Evolutionary conservation across 2,797 vertebrate species (phyloP).

Genomic region (Holocentrus rufus): DNA sequence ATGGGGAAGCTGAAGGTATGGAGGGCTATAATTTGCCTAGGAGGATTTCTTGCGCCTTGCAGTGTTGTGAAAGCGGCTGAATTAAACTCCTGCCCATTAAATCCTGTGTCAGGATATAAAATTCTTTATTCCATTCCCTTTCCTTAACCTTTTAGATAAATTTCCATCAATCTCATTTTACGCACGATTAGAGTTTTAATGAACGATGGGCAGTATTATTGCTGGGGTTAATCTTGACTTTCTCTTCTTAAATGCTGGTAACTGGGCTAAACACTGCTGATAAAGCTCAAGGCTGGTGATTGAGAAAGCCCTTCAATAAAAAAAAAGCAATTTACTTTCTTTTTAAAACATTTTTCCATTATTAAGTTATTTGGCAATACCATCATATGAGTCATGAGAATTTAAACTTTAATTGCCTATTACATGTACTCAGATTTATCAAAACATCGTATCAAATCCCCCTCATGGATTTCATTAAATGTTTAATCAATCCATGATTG

Average conservation of each 20-base stretch:
- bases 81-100: constrained; percentile 96
- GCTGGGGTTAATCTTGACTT: constrained; percentile 88
- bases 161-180: constrained; percentile 97
- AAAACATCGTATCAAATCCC: constrained; percentile 54
- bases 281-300: constrained; percentile 86
- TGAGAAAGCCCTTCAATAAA: constrained; percentile 75
- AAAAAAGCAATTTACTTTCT: constrained; percentile 83
- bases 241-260: constrained; percentile 79
- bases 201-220: constrained; percentile 90
- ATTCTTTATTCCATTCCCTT: constrained; percentile 88
- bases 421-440: constrained; percentile 58
- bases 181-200: constrained; percentile 97
- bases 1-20: constrained; percentile 39
- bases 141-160: constrained; percentile 89
- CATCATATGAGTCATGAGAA: constrained; percentile 53
- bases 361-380: constrained; percentile 70
- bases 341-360: constrained; percentile 67
- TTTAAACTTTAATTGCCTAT: constrained; percentile 69
- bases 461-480: constrained; percentile 67
- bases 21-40: constrained; percentile 80
- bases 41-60: constrained; percentile 85
- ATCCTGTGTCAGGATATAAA: constrained; percentile 88
- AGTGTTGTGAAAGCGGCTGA: constrained; percentile 87
- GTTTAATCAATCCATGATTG: constrained; percentile 66
- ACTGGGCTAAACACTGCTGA: constrained; percentile 88